Evolutionary conservation across 2,888 invertebrate species (phyloP).

Genomic region (Keiferia lycopersicella): DNA sequence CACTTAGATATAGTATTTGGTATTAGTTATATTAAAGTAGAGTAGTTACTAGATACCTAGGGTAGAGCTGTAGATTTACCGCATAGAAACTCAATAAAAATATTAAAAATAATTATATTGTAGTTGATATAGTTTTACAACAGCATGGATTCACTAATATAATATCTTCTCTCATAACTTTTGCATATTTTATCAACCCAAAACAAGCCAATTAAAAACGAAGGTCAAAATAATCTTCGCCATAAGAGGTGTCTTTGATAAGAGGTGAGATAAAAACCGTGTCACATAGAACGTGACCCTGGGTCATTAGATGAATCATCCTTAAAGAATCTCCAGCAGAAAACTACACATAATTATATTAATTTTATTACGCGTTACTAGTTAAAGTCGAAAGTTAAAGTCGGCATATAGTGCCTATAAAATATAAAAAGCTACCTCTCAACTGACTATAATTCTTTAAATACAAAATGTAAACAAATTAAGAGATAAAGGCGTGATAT

Average conservation of each 20-base stretch:
- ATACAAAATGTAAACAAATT: no score
- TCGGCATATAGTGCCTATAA: constrained; percentile 17
- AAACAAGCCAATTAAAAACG: constrained; percentile 12
- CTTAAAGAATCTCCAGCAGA: constrained; percentile 19
- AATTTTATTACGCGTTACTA: no score
- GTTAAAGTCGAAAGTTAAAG: constrained; percentile 37
- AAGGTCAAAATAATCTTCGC: constrained; percentile 14
- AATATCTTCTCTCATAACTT: no score
- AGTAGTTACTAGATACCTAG: not conserved
- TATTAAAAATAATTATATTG: not conserved
- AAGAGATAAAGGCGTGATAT: no score
- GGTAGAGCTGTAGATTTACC: not conserved
- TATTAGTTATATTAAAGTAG: not conserved
- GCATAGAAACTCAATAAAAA: not conserved
- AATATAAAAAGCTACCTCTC: no score
- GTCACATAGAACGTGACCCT: not conserved
- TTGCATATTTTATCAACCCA: not conserved
- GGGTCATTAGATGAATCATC: constrained; percentile 23
- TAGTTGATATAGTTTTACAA: no score
- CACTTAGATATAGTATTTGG: not conserved
- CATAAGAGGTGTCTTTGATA: constrained; percentile 22
- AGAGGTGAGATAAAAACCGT: constrained; percentile 14
- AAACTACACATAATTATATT: no score
- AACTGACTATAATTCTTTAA: no score
- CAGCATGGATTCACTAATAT: no score